Base-by-base conservation (phyloP, 2,888 invertebrate species). In the Anoplius nigerrimus region DNA sequence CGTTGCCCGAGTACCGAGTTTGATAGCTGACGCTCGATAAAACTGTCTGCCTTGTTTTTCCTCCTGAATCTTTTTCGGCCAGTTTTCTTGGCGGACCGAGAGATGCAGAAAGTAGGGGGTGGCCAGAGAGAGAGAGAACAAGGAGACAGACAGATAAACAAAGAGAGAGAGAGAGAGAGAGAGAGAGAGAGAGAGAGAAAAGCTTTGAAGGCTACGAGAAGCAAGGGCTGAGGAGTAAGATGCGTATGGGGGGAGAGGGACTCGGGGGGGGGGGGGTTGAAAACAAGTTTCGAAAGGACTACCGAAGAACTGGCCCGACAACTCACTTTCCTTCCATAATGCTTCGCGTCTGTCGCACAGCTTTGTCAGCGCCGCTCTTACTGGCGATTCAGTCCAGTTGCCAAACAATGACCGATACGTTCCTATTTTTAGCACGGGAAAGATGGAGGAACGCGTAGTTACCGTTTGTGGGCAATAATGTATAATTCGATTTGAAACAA, bases 231-330 rank as follows among this genome's bases (percentile, higher is more conserved):
- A 45, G 34, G 54, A 20, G 18, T 21, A 15, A n/a, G n/a, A n/a
- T n/a, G 34, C 21, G 51, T 52, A 42, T n/a, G 51, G 8, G 16
- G 16, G n/a, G 48, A 4, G 48, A 16, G n/a, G 16, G 48, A n/a
- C n/a, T 48, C 62, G 42, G 53, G 20, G 57, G 54, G 24, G 20
- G 51, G 20, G 57, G 54, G 24, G 20, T 43, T 55, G 57, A 52
- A 58, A 68, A 62, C 62, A 72, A 76, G 69, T 76, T 34, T 74
- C 8, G 6, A n/a, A 70, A 72, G 66, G 55, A 51, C 48, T 57
- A 60, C 60, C 53, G 51, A 73, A 63, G 54, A 74, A 70, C 66
- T 55, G 16, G 45, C 43, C 22, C 63, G 72, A 66, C 75, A 68
- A 72, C 66, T 68, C 58, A 59, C 52, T 64, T 46, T 54, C 48